These are phyloP conservation scores for Neoscelio sp. DNA, from an alignment of 2,888 invertebrate genomes.

Conservation along the genomic window DNA sequence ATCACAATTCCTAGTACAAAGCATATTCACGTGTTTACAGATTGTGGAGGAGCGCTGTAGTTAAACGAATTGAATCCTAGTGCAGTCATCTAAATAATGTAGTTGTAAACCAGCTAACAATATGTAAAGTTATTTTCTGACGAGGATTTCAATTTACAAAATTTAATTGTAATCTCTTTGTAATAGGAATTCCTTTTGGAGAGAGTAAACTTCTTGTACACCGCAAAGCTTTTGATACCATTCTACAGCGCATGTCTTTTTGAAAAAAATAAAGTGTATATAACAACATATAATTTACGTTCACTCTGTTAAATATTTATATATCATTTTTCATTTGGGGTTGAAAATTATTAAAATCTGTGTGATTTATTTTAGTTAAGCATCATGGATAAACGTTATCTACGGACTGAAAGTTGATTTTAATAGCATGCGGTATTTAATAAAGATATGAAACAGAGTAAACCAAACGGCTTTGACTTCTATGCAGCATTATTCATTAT, in stretches of 20 bases:
- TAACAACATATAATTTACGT: too few species aligned
- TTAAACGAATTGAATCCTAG: not conserved
- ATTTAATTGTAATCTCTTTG: conserved; percentile 29
- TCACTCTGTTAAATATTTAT: too few species aligned
- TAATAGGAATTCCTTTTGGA: conserved; percentile 23
- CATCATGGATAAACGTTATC: too few species aligned
- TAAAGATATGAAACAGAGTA: too few species aligned
- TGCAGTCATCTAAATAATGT: not conserved
- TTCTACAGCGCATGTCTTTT: too few species aligned
- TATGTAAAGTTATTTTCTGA: conserved; percentile 25
- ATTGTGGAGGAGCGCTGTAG: not conserved
- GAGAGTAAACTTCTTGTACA: conserved; percentile 20
- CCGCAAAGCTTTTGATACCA: too few species aligned
- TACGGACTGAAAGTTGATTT: too few species aligned
- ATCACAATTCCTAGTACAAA: not conserved
- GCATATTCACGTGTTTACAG: not conserved
- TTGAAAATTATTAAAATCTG: too few species aligned
- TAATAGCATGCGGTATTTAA: too few species aligned
- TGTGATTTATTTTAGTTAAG: too few species aligned
- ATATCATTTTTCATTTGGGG: too few species aligned
- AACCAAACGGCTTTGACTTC: conserved; percentile 21
- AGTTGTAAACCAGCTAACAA: not conserved
- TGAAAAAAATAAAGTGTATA: too few species aligned
- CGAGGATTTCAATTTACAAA: conserved; percentile 37
- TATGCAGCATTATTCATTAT: conserved; percentile 38